Conservation (phyloP, 30 jellyfish, hydroid and myxozoan species). For the Mastigias papua region DNA sequence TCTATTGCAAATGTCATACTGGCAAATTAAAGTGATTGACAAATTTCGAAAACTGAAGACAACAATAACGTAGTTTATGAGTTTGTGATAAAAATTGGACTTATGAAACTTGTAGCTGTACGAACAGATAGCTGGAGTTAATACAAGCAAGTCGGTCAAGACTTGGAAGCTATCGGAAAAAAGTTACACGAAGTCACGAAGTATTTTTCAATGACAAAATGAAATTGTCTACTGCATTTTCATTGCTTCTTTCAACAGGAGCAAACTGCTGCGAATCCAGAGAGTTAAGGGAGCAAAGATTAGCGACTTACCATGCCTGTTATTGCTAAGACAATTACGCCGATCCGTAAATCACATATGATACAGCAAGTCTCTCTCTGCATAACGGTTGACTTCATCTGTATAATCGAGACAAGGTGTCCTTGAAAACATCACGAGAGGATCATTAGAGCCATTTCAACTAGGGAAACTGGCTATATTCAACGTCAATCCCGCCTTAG, state of each 20-base stretch:
- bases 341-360: conserved; percentile 67
- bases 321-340: conserved; percentile 67
- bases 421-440: conserved; percentile 56
- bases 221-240: no score
- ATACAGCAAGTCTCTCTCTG: conserved; percentile 78
- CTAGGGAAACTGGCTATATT: not conserved
- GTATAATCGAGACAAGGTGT: conserved; percentile 25
- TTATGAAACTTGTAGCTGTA: no score
- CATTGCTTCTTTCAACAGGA: not conserved
- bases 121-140: no score
- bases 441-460: not conserved
- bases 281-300: not conserved
- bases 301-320: conserved; percentile 61
- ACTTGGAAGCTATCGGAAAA: no score
- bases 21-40: no score
- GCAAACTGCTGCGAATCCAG: not conserved
- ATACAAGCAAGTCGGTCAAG: no score
- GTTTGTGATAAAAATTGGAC: no score
- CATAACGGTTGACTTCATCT: conserved; percentile 57
- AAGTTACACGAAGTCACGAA: no score
- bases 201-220: no score
- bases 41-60: no score
- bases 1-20: no score
- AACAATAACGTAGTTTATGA: no score
- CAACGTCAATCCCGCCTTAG: not conserved